Evolutionary conservation across 2,888 invertebrate species (phyloP).

Genomic region (Ormyrus thymus): DNA sequence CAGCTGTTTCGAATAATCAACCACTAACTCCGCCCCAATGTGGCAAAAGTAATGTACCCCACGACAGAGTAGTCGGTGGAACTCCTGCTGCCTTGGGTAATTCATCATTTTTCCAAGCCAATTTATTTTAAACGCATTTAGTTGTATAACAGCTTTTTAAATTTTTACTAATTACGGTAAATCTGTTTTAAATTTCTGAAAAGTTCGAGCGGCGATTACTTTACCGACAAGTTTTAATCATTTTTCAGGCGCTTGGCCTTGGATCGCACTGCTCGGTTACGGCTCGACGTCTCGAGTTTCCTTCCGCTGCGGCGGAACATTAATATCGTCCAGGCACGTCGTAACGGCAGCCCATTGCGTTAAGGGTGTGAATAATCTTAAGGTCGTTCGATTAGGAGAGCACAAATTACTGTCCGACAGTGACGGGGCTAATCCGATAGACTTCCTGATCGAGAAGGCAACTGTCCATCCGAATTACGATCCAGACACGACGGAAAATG

Average conservation of each 20-base stretch:
- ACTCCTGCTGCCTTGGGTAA: constrained; percentile 80
- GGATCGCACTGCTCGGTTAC: constrained; percentile 86
- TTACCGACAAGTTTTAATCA: background rate
- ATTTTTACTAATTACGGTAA: too few relatives aligned
- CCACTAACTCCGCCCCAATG: constrained; percentile 75
- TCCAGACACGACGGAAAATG: too few relatives aligned
- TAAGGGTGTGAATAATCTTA: too few relatives aligned
- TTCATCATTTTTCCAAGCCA: constrained; percentile 40
- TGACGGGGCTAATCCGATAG: too few relatives aligned
- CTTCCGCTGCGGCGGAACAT: constrained; percentile 81
- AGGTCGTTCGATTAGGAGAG: too few relatives aligned
- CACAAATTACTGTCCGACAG: too few relatives aligned
- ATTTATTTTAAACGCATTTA: too few relatives aligned
- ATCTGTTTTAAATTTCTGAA: too few relatives aligned
- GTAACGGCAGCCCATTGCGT: constrained; percentile 79
- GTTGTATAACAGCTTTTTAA: too few relatives aligned
- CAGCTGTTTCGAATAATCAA: constrained; percentile 50
- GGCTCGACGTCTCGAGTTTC: constrained; percentile 47
- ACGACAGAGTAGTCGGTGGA: constrained; percentile 84
- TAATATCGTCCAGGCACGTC: constrained; percentile 82
- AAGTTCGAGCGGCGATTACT: too few relatives aligned
- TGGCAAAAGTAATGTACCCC: constrained; percentile 78
- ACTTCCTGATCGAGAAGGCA: too few relatives aligned
- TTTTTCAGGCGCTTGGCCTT: constrained; percentile 77
- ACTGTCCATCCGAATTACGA: too few relatives aligned